Base-by-base conservation (phyloP, 2,797 vertebrate species). In the Yasuhikotakia modesta region DNA sequence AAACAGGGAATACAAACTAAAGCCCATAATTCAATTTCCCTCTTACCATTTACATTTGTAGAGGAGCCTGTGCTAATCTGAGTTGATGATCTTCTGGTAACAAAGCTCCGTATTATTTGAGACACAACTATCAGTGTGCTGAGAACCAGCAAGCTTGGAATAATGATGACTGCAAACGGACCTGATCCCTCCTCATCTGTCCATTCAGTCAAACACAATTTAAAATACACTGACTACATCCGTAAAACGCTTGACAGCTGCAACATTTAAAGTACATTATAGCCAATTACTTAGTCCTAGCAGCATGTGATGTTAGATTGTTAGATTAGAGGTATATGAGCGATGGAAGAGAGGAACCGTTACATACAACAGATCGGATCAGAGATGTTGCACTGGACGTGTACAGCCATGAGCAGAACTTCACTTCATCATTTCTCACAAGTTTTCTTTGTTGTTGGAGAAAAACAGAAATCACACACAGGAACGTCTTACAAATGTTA, bases 81-180 rank as follows among this genome's bases (percentile, higher is more conserved):
- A 27, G 0, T 2, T 66, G 79, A 79, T 30, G 8, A 63, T 65
- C 83, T 90, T 81, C 83, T 89, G 76, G 78, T 85, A 73, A 83
- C 46, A 58, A 90, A 80, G 21, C 84, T 83, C 86, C 65, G 86
- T 81, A 92, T 82, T 79, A 93, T 90, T 21, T 86, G 45, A 75
- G 53, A 64, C 73, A 90, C 84, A 30, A 88, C 85, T 8, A 83
- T 76, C 66, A 90, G 68, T 5, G 91, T 90, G 84, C 87, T 89
- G 61, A 89, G 69, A 79, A 78, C 81, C 85, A 92, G 66, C 45
- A 91, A 85, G 66, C 84, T 85, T 4, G 90, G 91, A 17, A 91
- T 89, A 75, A 91, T 82, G 5, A 90, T 88, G 45, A 91, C 48
- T 21, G 90, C 89, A 17, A 90, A 78, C 0, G 71, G 50, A 61